These are phyloP conservation scores for Chelmon rostratus DNA, from an alignment of 2,797 vertebrate genomes.

Conservation along the genomic window DNA sequence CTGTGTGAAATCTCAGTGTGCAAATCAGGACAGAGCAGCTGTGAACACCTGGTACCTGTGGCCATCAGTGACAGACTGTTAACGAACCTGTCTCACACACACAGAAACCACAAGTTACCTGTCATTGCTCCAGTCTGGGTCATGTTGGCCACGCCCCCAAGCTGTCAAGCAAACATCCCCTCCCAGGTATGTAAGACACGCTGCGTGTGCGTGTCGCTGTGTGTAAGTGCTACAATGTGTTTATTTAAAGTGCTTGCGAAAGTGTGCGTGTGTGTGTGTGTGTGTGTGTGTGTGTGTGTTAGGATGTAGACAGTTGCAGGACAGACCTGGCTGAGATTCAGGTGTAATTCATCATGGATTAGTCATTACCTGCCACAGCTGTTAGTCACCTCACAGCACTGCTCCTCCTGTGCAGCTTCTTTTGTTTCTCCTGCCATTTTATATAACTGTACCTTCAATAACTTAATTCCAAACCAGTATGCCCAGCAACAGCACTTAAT, in stretches of 20 bases:
- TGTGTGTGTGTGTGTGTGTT: conserved; percentile 18
- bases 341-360: conserved; percentile 53
- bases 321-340: conserved; percentile 24
- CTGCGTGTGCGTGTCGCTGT: neutral
- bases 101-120: conserved; percentile 24
- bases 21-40: conserved; percentile 12
- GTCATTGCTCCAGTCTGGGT: conserved; percentile 12
- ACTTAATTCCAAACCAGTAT: neutral
- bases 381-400: conserved; percentile 35
- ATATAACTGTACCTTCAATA: neutral
- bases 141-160: conserved; percentile 6
- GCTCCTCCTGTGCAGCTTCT: neutral
- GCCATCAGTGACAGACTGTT: conserved; percentile 26
- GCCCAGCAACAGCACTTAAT: neutral
- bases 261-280: conserved; percentile 16
- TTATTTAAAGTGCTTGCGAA: conserved; percentile 43
- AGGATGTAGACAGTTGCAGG: neutral
- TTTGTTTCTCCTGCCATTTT: neutral
- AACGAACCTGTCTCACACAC: conserved; percentile 24
- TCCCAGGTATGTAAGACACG: conserved; percentile 65
- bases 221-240: conserved; percentile 64
- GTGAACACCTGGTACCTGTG: neutral
- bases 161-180: conserved; percentile 70
- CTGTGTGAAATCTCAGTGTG: neutral
- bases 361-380: conserved; percentile 60